These are phyloP conservation scores for Ctenodactylus gundi DNA, from an alignment of 2,113 vertebrate genomes.

Conservation along the genomic window DNA sequence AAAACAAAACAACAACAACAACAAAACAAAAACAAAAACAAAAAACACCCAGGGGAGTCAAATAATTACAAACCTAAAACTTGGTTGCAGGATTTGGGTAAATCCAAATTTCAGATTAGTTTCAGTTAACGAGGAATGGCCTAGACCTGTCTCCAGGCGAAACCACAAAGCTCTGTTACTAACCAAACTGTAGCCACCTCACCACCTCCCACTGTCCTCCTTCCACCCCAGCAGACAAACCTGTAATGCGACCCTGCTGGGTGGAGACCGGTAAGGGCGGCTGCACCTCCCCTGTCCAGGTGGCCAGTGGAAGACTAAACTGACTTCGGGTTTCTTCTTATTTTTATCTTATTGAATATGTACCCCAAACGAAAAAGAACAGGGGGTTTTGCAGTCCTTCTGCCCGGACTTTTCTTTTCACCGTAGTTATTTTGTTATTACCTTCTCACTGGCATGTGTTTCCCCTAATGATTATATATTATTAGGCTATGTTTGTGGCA, in stretches of 20 bases:
- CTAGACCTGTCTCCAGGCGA: not conserved
- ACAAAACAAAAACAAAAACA: too few relatives aligned
- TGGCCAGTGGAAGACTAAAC: not conserved
- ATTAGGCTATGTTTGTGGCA: too few relatives aligned
- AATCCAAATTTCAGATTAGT: conserved; percentile 47
- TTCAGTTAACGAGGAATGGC: conserved; percentile 3
- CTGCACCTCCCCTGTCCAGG: too few relatives aligned
- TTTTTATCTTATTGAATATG: not conserved
- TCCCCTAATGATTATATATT: too few relatives aligned
- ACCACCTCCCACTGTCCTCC: not conserved
- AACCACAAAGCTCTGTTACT: conserved; percentile 12
- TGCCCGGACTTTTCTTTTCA: too few relatives aligned
- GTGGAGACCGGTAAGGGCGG: rapidly evolving
- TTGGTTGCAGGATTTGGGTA: not conserved
- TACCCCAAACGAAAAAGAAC: too few relatives aligned
- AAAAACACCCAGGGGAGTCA: not conserved
- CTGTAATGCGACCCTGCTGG: not conserved
- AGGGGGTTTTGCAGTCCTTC: not conserved
- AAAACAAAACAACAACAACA: too few relatives aligned
- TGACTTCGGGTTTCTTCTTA: not conserved
- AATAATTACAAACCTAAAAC: not conserved
- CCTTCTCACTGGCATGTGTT: too few relatives aligned
- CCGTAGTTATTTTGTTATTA: too few relatives aligned
- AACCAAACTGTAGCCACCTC: not conserved
- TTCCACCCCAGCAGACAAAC: not conserved